Evolutionary conservation across 1,140 invertebrate genomes (phyloP).

Genomic region (Delia radicum): DNA sequence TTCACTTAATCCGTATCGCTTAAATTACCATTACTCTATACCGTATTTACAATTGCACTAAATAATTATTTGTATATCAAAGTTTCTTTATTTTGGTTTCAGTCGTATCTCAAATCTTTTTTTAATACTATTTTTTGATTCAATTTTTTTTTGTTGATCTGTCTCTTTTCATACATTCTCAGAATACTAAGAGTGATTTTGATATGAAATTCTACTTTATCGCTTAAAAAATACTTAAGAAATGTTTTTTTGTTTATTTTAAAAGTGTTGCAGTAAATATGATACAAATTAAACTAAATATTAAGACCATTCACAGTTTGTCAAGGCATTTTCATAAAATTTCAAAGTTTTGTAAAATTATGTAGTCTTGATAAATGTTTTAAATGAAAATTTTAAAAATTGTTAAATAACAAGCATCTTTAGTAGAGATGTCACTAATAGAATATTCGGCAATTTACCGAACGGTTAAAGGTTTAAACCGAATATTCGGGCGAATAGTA

Average conservation of each 20-base stretch:
- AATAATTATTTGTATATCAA: not conserved
- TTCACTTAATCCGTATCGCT: not conserved
- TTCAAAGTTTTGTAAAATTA: too few relatives aligned
- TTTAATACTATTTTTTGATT: not conserved
- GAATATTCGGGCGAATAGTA: too few relatives aligned
- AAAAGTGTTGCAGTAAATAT: not conserved
- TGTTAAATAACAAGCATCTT: too few relatives aligned
- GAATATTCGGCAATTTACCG: too few relatives aligned
- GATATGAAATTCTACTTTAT: conserved; percentile 5
- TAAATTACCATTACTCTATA: not conserved
- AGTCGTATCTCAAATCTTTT: not conserved
- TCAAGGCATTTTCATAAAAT: too few relatives aligned
- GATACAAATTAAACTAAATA: not conserved
- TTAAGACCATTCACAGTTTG: not conserved
- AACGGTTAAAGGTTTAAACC: too few relatives aligned
- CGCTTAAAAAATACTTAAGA: not conserved
- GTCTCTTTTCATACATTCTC: not conserved
- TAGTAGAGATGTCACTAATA: too few relatives aligned
- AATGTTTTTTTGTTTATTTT: not conserved
- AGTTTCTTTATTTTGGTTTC: not conserved
- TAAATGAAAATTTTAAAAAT: too few relatives aligned
- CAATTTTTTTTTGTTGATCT: not conserved
- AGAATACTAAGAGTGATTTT: not conserved
- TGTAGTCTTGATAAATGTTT: too few relatives aligned
- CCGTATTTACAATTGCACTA: not conserved